A percentile compares a stretch with the other conserved stretches of the same genome.
phyloP scores from a whole-genome alignment of 64 coral and sea anemone species.

The Acropora yongei region DNA sequence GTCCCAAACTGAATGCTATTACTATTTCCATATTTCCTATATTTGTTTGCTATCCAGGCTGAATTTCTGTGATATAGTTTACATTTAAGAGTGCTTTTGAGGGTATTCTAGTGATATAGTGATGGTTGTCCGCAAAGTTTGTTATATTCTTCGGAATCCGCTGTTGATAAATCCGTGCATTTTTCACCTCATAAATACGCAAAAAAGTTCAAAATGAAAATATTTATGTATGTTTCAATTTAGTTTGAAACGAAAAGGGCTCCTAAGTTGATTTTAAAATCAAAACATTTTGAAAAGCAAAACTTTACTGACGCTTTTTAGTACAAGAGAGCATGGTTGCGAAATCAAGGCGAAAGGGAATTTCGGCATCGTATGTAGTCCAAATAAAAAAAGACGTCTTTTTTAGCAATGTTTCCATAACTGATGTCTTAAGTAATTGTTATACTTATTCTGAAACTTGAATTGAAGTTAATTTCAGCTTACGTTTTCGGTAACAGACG shows the following conservation, averaged over 20 bases:
- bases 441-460: too few species aligned
- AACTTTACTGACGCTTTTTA: too few species aligned
- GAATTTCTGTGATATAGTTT: neutral
- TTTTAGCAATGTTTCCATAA: too few species aligned
- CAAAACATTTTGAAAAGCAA: neutral
- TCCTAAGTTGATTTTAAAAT: neutral
- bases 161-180: neutral
- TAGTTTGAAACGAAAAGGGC: neutral
- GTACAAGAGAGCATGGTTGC: too few species aligned
- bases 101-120: neutral
- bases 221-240: conserved; percentile 43
- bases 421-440: too few species aligned
- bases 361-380: too few species aligned
- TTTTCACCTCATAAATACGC: neutral
- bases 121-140: neutral
- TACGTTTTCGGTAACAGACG: too few species aligned
- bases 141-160: neutral
- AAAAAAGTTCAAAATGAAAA: conserved; percentile 7
- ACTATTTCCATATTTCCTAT: neutral
- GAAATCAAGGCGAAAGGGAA: too few species aligned
- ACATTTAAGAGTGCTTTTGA: neutral
- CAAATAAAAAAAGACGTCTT: too few species aligned
- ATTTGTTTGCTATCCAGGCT: neutral
- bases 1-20: neutral
- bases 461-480: too few species aligned